Conservation (phyloP, 2,113 vertebrate species). For the Prolemur simus region DNA sequence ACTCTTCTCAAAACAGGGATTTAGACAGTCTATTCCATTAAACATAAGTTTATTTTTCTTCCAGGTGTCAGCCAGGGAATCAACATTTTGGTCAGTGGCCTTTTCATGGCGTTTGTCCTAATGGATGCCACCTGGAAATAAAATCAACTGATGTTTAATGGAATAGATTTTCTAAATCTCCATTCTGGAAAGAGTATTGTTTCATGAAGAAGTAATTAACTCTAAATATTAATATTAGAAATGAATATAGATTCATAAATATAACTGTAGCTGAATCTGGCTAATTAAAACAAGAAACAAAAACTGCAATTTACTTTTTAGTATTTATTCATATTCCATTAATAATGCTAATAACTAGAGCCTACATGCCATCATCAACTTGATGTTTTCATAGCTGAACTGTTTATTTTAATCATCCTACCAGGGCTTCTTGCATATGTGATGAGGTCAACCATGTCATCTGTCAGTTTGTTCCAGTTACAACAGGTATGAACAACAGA, state of each 20-base stretch:
- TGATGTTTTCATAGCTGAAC: background rate
- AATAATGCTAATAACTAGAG: background rate
- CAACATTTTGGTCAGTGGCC: constrained; percentile 64
- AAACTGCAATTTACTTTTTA: constrained; percentile 1
- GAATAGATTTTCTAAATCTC: constrained; percentile 54
- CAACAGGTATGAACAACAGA: background rate
- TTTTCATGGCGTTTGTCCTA: constrained; percentile 72
- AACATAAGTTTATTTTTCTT: constrained; percentile 75
- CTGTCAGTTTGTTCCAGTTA: background rate
- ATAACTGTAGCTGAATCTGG: constrained; percentile 24
- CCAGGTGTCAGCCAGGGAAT: constrained; percentile 56
- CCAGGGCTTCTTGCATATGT: background rate
- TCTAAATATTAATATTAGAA: constrained; percentile 36
- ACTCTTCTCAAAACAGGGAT: constrained; percentile 65
- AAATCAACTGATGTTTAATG: constrained; percentile 71
- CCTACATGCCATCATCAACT: background rate
- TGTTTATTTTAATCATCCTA: constrained; percentile 6
- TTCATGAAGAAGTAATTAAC: background rate
- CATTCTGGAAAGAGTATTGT: constrained; percentile 9
- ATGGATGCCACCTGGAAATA: constrained; percentile 69
- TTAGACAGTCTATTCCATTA: constrained; percentile 70
- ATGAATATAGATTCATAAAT: constrained; percentile 26
- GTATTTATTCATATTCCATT: constrained; percentile 20
- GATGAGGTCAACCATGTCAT: background rate
- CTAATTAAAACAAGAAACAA: constrained; percentile 36